Evolutionary conservation across 2,113 vertebrate genomes (phyloP).

Genomic region (Notechis scutatus): DNA sequence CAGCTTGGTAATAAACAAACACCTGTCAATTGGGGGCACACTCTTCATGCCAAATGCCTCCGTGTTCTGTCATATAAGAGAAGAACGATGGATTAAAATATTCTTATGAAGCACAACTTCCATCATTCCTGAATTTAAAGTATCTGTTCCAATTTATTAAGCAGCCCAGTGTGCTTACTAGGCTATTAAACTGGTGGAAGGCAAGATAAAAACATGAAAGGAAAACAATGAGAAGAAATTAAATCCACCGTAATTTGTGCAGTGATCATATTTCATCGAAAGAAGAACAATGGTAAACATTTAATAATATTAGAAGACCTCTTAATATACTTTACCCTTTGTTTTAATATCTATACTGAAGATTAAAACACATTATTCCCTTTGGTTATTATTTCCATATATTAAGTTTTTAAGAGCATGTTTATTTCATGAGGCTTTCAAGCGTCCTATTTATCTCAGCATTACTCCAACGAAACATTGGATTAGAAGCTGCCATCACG

Average conservation of each 20-base stretch:
- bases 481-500: not conserved
- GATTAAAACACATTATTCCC: not conserved
- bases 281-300: not conserved
- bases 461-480: not conserved
- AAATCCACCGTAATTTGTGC: not conserved
- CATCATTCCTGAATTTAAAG: not conserved
- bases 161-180: not conserved
- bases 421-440: not conserved
- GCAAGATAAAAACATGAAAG: not conserved
- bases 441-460: not conserved
- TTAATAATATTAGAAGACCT: not conserved
- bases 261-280: not conserved
- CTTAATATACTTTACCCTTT: not conserved
- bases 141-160: not conserved
- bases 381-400: not conserved
- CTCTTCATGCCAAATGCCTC: conserved; percentile 7
- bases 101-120: not conserved
- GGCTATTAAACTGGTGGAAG: not conserved
- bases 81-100: not conserved
- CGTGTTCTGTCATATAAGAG: not conserved
- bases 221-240: not conserved
- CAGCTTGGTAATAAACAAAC: conserved; percentile 31
- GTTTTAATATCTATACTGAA: not conserved
- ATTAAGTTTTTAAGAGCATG: not conserved
- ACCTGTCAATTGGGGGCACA: conserved; percentile 22